Base-by-base conservation (phyloP, 2,797 vertebrate genomes). In the Smutsia gigantea region DNA sequence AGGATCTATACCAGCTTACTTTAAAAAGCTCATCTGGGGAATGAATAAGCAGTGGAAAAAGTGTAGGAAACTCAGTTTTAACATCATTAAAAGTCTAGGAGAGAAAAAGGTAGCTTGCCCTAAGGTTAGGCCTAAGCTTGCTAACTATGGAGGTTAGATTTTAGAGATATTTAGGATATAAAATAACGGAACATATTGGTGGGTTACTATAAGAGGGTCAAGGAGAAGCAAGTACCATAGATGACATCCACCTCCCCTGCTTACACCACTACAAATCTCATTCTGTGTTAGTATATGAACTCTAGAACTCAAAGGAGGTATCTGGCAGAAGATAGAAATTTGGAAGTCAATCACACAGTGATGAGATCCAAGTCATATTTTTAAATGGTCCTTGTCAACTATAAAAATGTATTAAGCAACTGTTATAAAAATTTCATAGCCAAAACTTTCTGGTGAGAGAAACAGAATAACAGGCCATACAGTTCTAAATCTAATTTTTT, bases 401-500 rank as follows among this genome's bases (percentile, higher is more conserved):
- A 64, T 64, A 75, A 96, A 97, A 87, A 66, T 71, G 1, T 79
- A 82, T 53, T 61, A 93, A 94, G 25, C 31, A 71, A 71, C 87
- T 95, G 94, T 95, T 89, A 81, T 66, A 69, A 95, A 89, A 78
- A 53, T 61, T 51, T 59, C 13, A 59, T 78, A 83, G 59, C 17
- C 69, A 87, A 96, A 77, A n/a, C 3, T 27, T 89, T 88, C 74
- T 93, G 46, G 37, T 84, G 34, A 89, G 86, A 55, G 6, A 92
- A 95, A 82, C 71, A 94, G 93, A 96, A 94, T 66, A 97, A 49
- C n/a, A 93, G 55, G 42, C 66, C 83, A 59, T 87, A 88, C 81
- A 89, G n/a, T 96, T 95, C 72, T 68, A 96, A 95, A 93, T 93
- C 69, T 87, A 97, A 94, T 81, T 96, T 81, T 96, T 95, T 93